These are phyloP conservation scores for Mastomys natalensis DNA, from an alignment of 2,113 vertebrate species.

Conservation along the genomic window DNA sequence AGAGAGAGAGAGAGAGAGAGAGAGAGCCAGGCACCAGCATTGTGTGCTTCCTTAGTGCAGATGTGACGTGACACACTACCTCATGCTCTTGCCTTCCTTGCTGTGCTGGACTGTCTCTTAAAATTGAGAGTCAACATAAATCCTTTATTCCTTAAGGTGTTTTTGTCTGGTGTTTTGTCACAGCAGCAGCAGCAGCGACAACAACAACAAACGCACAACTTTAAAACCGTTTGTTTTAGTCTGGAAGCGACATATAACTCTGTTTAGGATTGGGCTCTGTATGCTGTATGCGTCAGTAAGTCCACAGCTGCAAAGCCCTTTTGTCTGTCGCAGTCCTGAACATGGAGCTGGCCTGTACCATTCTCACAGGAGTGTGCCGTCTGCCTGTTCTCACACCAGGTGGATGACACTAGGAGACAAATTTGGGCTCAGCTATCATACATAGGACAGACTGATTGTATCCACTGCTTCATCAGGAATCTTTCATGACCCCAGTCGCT, in stretches of 20 bases:
- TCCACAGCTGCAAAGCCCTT: neutral
- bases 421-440: fast-evolving
- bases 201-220: neutral
- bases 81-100: no score
- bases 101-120: neutral
- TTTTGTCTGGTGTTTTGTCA: neutral
- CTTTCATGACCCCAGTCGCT: neutral
- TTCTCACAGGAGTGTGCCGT: neutral
- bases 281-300: fast-evolving
- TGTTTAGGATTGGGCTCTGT: no score
- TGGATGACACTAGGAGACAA: fast-evolving
- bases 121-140: neutral
- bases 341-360: neutral
- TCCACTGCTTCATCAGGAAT: no score
- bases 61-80: no score
- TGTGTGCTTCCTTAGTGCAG: neutral
- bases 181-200: neutral
- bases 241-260: neutral
- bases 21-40: no score
- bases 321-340: neutral
- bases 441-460: neutral
- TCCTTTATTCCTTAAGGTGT: neutral
- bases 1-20: no score
- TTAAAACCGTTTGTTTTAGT: neutral
- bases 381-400: fast-evolving